Evolutionary conservation across 37 sponge, comb jelly and placozoan genomes (phyloP), one percentile per base, ranked within the genome.

Genomic region (Diacarnus erythraeanus): DNA sequence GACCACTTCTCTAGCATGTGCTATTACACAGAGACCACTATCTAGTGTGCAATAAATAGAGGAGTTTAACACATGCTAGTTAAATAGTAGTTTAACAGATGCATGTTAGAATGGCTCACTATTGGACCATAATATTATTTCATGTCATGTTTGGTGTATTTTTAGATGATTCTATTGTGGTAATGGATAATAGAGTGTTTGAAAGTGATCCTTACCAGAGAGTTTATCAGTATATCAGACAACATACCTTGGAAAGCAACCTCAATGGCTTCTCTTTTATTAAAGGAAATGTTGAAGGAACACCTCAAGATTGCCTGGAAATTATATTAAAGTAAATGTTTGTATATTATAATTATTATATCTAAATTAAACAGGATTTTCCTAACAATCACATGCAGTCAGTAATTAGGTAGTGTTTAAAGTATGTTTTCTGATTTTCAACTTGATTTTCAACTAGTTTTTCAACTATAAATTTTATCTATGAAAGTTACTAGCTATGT

Each of bases 151-250:
- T n/a, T n/a, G n/a, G n/a, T 34, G 25, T 18, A 1, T 60, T 1
- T 35, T 6, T 43, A 82, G 83, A 43, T 61, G 17, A 59, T 27
- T 64, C 65, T 26, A 8, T 54, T 2, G 64, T 87, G 0, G 38
- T 68, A 23, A 87, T 91, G 80, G 92, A 91, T 60, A 70, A 79
- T 0, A 42, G 76, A 23, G 74, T 83, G 69, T 82, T 90, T 69
- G n/a, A 59, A 25, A 75, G 81, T 43, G 80, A 72, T 2, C 38
- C 65, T 2, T 90, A 61, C 66, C 95, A 94, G 64, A 71, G 88
- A 64, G 89, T 85, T 21, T 90, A 73, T 58, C 89, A 84, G 72
- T 94, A 94, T 42, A 73, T 94, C 30, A 40, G 42, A 38, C 54
- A 72, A 0, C 81, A 84, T 42, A 59, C 36, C 3, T 38, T 9